A percentile compares a stretch with the other conserved stretches of the same genome.
Conservation (phyloP, 1,140 invertebrate species). For the Melitaea cinxia region DNA sequence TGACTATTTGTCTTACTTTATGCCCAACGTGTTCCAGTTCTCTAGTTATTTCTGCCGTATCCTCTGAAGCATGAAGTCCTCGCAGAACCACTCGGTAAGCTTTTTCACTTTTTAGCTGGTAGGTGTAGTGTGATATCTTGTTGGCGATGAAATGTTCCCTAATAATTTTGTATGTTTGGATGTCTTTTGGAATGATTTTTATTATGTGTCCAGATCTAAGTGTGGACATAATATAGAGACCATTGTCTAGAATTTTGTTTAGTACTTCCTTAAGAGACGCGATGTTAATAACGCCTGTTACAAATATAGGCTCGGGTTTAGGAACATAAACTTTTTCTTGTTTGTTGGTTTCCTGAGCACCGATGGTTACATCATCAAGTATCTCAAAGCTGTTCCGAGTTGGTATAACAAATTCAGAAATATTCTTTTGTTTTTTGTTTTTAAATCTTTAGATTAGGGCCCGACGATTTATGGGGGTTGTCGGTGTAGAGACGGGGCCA, state of each 20-base stretch:
- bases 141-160: conserved; percentile 38
- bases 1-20: conserved; percentile 38
- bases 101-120: conserved; percentile 59
- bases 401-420: too few species aligned
- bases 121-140: conserved; percentile 52
- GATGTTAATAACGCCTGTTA: conserved; percentile 41
- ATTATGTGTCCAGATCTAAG: conserved; percentile 42
- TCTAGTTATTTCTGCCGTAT: conserved; percentile 44
- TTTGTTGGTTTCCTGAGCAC: too few species aligned
- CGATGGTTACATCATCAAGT: too few species aligned
- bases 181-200: conserved; percentile 37
- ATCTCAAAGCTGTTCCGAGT: too few species aligned
- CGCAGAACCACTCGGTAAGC: conserved; percentile 55
- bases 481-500: too few species aligned
- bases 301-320: conserved; percentile 46
- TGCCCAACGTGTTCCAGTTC: conserved; percentile 40
- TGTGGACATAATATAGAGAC: conserved; percentile 38
- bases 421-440: too few species aligned
- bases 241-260: conserved; percentile 7
- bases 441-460: too few species aligned
- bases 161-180: conserved; percentile 39
- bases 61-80: conserved; percentile 49
- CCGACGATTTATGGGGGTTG: too few species aligned
- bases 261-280: conserved; percentile 30
- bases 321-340: too few species aligned